Conservation (phyloP, 1,140 invertebrate genomes). For the Drosophila lowei region DNA sequence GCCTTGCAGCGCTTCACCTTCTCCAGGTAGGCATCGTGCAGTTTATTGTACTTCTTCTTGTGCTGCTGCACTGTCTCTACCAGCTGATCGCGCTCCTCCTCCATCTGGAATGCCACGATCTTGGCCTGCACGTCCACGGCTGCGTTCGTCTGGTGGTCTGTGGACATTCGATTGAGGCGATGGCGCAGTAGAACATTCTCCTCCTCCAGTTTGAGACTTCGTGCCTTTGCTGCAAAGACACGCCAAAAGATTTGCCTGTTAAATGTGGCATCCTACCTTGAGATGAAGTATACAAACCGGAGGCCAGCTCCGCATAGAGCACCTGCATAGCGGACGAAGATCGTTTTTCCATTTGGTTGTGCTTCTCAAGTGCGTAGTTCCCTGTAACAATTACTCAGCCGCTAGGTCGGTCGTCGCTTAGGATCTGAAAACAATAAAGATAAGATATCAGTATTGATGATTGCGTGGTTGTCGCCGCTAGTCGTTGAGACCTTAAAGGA, state of each 20-base stretch:
- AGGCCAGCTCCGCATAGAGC: constrained; percentile 62
- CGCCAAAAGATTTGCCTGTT: not conserved
- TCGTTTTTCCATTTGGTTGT: constrained; percentile 51
- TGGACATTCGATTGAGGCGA: constrained; percentile 48
- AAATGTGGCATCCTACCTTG: constrained; percentile 3
- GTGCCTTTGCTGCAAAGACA: constrained; percentile 51
- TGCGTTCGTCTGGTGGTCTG: constrained; percentile 46
- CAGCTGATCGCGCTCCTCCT: constrained; percentile 68
- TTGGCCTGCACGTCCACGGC: constrained; percentile 66
- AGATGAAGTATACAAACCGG: constrained; percentile 53
- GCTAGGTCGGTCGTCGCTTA: too few relatives aligned
- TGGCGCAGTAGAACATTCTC: constrained; percentile 72
- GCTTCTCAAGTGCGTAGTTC: not conserved
- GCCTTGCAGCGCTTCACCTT: constrained; percentile 75
- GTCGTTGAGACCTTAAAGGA: too few relatives aligned
- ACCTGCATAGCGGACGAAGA: constrained; percentile 54
- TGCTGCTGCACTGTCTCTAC: constrained; percentile 62
- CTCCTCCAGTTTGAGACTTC: constrained; percentile 59
- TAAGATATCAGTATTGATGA: too few relatives aligned
- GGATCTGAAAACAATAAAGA: too few relatives aligned
- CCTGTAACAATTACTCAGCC: constrained; percentile 29
- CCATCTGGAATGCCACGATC: constrained; percentile 60
- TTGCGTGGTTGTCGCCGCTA: too few relatives aligned
- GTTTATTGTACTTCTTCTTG: constrained; percentile 79
- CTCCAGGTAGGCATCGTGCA: constrained; percentile 71